phyloP scores from a whole-genome alignment of 2,888 invertebrate species.

The Carcina quercana region DNA sequence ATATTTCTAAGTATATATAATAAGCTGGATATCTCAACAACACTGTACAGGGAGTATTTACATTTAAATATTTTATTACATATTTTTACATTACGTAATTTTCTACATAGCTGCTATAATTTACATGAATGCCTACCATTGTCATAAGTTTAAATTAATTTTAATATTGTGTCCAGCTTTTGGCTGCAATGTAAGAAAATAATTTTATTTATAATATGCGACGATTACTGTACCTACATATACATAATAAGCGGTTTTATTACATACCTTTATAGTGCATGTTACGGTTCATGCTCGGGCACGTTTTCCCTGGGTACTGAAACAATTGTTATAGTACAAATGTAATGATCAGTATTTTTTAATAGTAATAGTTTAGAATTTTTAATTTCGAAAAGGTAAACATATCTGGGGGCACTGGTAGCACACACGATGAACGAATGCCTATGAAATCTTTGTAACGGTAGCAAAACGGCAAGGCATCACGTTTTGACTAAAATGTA shows the following conservation, averaged over 20 bases:
- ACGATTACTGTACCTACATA: no score
- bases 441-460: no score
- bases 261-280: constrained; percentile 90
- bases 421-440: no score
- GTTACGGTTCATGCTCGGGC: constrained; percentile 94
- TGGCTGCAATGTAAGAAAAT: constrained; percentile 75
- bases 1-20: constrained; percentile 39
- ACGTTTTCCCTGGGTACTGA: constrained; percentile 85
- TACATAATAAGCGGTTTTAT: no score
- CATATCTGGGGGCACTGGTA: no score
- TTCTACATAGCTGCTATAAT: constrained; percentile 35
- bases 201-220: no score
- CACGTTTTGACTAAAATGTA: no score
- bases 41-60: constrained; percentile 61
- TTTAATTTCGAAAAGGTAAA: no score
- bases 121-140: constrained; percentile 44
- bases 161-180: constrained; percentile 91
- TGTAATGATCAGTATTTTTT: no score
- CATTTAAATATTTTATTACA: constrained; percentile 34
- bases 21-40: constrained; percentile 44
- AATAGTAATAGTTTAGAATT: no score
- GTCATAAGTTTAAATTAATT: constrained; percentile 23
- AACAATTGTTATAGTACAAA: constrained; percentile 16
- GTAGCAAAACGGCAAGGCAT: no score
- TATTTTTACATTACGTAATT: constrained; percentile 17